Evolutionary conservation across 2,888 invertebrate genomes (phyloP), one percentile per base, ranked within the genome.

Genomic region (Lithophane ornitopus): DNA sequence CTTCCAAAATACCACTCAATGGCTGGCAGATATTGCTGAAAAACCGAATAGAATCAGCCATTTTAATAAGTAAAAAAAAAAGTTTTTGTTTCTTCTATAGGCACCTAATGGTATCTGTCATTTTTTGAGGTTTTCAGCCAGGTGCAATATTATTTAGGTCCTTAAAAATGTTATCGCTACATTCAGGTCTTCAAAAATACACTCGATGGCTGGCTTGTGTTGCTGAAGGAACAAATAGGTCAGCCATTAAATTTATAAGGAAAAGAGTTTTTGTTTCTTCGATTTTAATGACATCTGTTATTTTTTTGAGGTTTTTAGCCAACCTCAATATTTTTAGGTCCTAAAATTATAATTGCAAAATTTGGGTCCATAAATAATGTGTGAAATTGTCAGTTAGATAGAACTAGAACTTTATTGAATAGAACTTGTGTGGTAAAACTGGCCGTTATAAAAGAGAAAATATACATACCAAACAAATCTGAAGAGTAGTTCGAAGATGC

Each of bases 401-500:
- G 16, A 22, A 49, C 22, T 22, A 22, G 9, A 22, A 22, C 49
- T 49, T 49, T 28, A 44, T 22, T 19, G 2, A 49, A 14, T 22
- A 46, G 16, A 68, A 46, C 14, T 39, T 16, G 4, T n/a, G 3
- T 54, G 1, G 12, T 54, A 16, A 70, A 71, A 26, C 19, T 14
- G 9, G 19, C 4, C 12, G 6, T n/a, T 9, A 3, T n/a, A 44
- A 22, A 49, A 26, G 12, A 6, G 6, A 58, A 26, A 28, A 28
- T 74, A 34, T 34, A 92, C 97, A 95, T 94, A 98, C 98, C 98
- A 98, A 88, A 98, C 97, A 88, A 97, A 95, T 92, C 98, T 96
- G 90, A 98, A 97, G 81, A 97, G 97, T 77, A 98, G 97, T 94
- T 98, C 98, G 93, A 98, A 98, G 84, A 98, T 97, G 91, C 98